phyloP scores from a whole-genome alignment of 2,113 vertebrate species.

The Callorhinus ursinus region DNA sequence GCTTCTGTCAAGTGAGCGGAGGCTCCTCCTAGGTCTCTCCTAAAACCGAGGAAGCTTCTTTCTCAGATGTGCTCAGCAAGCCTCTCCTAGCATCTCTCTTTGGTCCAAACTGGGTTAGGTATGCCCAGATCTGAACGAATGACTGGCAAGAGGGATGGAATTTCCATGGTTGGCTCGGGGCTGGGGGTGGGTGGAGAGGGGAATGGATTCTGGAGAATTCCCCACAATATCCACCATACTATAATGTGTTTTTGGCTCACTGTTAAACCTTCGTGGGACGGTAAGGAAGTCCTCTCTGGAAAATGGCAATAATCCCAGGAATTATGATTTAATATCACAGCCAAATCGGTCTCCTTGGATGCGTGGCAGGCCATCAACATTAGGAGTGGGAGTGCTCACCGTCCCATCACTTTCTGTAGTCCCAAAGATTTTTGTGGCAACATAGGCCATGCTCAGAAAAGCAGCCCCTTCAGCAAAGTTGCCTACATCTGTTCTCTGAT shows the following conservation, averaged over 20 bases:
- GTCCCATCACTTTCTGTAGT: background rate
- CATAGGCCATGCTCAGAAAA: background rate
- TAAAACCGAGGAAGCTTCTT: background rate
- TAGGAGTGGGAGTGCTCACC: background rate
- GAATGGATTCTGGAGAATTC: background rate
- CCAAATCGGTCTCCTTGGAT: background rate
- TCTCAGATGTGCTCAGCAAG: background rate
- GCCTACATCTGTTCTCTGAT: background rate
- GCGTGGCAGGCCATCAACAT: background rate
- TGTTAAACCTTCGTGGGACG: background rate
- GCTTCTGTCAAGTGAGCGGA: background rate
- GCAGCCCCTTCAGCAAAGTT: background rate
- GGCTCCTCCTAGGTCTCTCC: background rate
- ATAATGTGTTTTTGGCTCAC: background rate
- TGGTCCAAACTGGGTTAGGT: constrained; percentile 42
- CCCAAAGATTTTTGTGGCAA: background rate
- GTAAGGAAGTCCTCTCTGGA: constrained; percentile 8
- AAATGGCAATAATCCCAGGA: constrained; percentile 9
- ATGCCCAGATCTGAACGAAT: background rate
- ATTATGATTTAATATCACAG: background rate
- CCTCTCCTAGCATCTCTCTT: background rate
- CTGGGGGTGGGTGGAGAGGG: too few species aligned
- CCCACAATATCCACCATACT: background rate
- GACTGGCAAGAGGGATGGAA: background rate
- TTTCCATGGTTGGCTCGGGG: background rate